phyloP scores from a whole-genome alignment of 2,888 invertebrate genomes.

The Sminthurides aquaticus region DNA sequence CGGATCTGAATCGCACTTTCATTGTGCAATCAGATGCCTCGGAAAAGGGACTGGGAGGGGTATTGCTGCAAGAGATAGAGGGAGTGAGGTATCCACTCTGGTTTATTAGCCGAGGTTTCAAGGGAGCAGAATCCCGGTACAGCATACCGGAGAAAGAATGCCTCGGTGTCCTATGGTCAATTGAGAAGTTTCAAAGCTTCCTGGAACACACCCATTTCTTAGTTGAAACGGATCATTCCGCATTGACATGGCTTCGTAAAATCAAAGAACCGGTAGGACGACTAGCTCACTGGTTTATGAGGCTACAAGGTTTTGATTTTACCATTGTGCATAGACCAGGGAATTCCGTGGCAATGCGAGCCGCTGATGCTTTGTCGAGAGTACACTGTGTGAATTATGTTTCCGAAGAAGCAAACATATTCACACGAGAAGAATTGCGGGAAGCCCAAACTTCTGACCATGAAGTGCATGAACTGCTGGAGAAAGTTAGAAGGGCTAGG shows the following conservation, averaged over 20 bases:
- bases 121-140: constrained; percentile 46
- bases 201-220: constrained; percentile 46
- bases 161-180: constrained; percentile 45
- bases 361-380: constrained; percentile 47
- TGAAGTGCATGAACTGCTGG: too few species aligned
- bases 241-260: constrained; percentile 49
- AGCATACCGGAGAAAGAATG: constrained; percentile 48
- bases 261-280: constrained; percentile 47
- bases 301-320: constrained; percentile 46
- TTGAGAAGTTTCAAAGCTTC: constrained; percentile 47
- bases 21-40: constrained; percentile 44
- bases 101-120: constrained; percentile 40
- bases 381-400: constrained; percentile 25
- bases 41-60: constrained; percentile 41
- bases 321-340: constrained; percentile 46
- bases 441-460: constrained; percentile 1
- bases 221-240: constrained; percentile 49
- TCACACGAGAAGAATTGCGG: background rate
- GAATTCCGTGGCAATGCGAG: constrained; percentile 11
- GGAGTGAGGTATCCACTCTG: constrained; percentile 33
- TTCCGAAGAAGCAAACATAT: background rate
- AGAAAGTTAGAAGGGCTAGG: too few species aligned
- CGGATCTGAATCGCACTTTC: constrained; percentile 38
- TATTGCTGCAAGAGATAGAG: constrained; percentile 41
- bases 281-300: constrained; percentile 48